Conservation (phyloP, 2,797 vertebrate genomes). For the Chiloscyllium punctatum region DNA sequence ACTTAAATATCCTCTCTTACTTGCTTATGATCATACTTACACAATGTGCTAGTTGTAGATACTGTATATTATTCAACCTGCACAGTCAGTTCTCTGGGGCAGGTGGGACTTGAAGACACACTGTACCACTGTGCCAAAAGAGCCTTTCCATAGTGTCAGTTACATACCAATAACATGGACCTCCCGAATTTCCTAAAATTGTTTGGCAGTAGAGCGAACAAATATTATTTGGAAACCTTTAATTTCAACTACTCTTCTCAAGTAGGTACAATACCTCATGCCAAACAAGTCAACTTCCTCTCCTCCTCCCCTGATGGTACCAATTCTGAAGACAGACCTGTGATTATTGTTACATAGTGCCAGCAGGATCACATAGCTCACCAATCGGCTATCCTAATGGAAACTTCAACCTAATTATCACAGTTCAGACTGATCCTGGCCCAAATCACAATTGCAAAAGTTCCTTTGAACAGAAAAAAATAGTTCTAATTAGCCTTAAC, state of each 20-base stretch:
- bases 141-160: too few relatives aligned
- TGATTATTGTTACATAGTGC: neutral
- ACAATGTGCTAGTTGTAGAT: neutral
- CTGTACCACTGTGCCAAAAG: too few relatives aligned
- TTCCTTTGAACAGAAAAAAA: neutral
- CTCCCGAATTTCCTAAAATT: neutral
- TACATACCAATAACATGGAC: neutral
- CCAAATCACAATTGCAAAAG: neutral
- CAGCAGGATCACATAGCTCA: neutral
- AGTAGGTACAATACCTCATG: neutral
- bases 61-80: too few relatives aligned
- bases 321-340: neutral
- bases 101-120: too few relatives aligned
- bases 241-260: neutral
- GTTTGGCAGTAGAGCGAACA: neutral
- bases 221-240: neutral
- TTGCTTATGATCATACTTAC: neutral
- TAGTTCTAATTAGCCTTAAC: neutral
- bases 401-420: neutral
- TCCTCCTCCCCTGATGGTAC: neutral
- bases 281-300: neutral
- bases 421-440: neutral
- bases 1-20: neutral
- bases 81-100: too few relatives aligned
- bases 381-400: too few relatives aligned